Evolutionary conservation across 2,888 invertebrate species (phyloP).

Genomic region (Dolichopus griseipennis): DNA sequence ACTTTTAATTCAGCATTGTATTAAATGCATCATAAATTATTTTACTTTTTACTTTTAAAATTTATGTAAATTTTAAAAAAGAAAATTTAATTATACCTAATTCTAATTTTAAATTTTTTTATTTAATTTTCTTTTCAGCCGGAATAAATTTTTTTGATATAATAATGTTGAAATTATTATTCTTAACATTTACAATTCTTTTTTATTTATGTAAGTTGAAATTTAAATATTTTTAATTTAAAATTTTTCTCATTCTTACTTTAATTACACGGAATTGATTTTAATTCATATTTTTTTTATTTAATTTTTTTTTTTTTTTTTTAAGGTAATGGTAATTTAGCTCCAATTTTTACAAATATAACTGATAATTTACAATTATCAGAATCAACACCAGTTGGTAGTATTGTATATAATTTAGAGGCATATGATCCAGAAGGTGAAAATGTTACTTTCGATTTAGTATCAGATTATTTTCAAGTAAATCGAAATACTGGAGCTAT

Average conservation of each 20-base stretch:
- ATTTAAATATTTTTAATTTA: too few relatives aligned
- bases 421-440: constrained; percentile 76
- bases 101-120: too few relatives aligned
- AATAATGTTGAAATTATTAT: constrained; percentile 6
- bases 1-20: too few relatives aligned
- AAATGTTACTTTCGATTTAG: constrained; percentile 57
- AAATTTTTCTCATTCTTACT: too few relatives aligned
- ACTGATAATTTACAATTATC: constrained; percentile 68
- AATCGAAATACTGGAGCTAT: constrained; percentile 70
- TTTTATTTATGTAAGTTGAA: not conserved
- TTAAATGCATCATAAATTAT: too few relatives aligned
- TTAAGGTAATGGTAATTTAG: constrained; percentile 49
- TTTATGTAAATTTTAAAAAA: not conserved
- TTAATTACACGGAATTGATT: too few relatives aligned
- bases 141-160: not conserved
- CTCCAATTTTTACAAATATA: constrained; percentile 65
- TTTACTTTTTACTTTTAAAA: too few relatives aligned
- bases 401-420: constrained; percentile 65
- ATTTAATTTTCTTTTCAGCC: not conserved
- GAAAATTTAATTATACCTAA: too few relatives aligned
- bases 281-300: not conserved
- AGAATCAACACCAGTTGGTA: constrained; percentile 71
- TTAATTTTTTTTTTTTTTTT: not conserved
- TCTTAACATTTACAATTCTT: constrained; percentile 1
- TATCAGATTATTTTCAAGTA: constrained; percentile 72